These are phyloP conservation scores for Zaprionus nigranus DNA, from an alignment of 1,140 invertebrate species.

Conservation along the genomic window DNA sequence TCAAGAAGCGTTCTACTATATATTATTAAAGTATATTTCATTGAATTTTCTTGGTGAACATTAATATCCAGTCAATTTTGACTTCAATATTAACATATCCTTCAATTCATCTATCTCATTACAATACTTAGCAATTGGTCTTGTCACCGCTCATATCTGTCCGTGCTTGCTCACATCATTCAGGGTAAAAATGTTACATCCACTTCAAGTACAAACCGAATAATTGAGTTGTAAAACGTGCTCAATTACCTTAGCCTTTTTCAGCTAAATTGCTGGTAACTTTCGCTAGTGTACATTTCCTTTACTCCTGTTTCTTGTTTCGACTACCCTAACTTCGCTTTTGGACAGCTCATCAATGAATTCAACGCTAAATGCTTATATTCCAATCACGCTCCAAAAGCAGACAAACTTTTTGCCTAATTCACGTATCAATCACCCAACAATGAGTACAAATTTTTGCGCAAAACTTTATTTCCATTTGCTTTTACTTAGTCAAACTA, in stretches of 20 bases:
- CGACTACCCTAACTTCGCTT: not conserved
- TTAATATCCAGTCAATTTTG: not conserved
- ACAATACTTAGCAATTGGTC: not conserved
- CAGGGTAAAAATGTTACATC: slow-evolving; percentile 4
- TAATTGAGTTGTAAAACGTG: slow-evolving; percentile 50
- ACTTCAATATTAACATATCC: not conserved
- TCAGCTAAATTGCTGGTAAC: slow-evolving; percentile 2
- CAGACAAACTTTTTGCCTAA: slow-evolving; percentile 46
- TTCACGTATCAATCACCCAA: slow-evolving; percentile 52
- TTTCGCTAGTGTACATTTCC: slow-evolving; percentile 4
- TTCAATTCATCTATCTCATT: not conserved
- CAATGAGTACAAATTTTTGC: slow-evolving; percentile 47
- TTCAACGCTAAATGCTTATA: slow-evolving; percentile 33
- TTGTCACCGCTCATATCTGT: not conserved
- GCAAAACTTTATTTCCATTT: slow-evolving; percentile 51
- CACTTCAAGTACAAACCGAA: slow-evolving; percentile 32
- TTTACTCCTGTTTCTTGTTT: slow-evolving; percentile 4
- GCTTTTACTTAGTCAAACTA: slow-evolving; percentile 57
- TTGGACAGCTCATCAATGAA: slow-evolving; percentile 46
- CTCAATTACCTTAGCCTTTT: slow-evolving; percentile 36
- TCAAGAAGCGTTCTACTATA: too few species aligned
- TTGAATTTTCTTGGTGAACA: not conserved
- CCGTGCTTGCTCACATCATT: not conserved
- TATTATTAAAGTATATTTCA: not conserved
- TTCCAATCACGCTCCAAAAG: slow-evolving; percentile 47